A percentile compares a stretch with the other conserved stretches of the same genome.
Conservation (phyloP, 2,797 vertebrate genomes). For the Hydrocynus forskahlii region DNA sequence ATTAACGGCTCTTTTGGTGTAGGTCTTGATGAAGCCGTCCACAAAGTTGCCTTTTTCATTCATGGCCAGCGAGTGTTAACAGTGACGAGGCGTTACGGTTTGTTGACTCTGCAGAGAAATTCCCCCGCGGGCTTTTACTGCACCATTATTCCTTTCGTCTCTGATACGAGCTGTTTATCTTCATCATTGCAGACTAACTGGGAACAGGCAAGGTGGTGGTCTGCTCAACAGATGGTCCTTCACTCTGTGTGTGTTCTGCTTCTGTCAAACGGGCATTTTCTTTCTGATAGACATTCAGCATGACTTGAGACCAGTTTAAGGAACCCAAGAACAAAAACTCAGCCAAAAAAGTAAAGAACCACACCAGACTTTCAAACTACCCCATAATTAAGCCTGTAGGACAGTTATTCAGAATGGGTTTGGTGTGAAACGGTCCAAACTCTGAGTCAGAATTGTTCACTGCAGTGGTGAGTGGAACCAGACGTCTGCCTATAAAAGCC, state of each 20-base stretch:
- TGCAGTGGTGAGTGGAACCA: neutral
- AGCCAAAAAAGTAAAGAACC: neutral
- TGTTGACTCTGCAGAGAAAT: neutral
- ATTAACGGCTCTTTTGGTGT: neutral
- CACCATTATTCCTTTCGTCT: neutral
- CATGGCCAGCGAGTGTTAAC: neutral
- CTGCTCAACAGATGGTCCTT: neutral
- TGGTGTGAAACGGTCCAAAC: no score
- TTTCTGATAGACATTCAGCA: neutral
- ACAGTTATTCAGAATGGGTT: no score
- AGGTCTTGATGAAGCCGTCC: neutral
- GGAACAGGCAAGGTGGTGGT: neutral
- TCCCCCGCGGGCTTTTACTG: neutral
- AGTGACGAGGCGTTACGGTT: neutral
- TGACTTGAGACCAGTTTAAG: neutral
- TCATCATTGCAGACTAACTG: neutral
- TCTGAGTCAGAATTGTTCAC: neutral
- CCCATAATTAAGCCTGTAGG: no score
- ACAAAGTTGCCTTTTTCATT: neutral
- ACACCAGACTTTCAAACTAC: no score
- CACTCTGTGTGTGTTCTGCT: neutral
- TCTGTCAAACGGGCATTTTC: neutral
- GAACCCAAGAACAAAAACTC: neutral
- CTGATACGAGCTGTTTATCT: neutral
- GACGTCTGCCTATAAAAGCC: neutral